These are phyloP conservation scores for Cladorhizidae sp. DNA, from an alignment of 37 sponge, comb jelly and placozoan species.

Conservation along the genomic window DNA sequence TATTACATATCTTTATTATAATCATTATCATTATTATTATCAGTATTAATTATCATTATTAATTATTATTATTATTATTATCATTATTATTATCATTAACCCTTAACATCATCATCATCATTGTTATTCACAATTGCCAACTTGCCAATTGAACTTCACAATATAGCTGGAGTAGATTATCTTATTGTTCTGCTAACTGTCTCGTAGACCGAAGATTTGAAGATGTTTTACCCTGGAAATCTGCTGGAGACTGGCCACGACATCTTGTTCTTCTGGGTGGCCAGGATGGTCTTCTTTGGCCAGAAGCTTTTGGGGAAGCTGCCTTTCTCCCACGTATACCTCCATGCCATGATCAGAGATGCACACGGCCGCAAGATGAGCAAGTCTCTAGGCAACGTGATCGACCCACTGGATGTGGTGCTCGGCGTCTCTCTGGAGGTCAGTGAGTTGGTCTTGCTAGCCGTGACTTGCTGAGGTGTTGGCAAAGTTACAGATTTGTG, in stretches of 20 bases:
- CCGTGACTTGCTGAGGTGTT: too few relatives aligned
- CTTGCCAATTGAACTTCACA: too few relatives aligned
- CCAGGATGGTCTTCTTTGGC: constrained; percentile 94
- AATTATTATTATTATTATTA: too few relatives aligned
- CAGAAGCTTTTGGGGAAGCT: constrained; percentile 89
- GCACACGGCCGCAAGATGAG: constrained; percentile 99
- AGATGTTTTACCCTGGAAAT: constrained; percentile 82
- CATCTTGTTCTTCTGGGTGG: constrained; percentile 99
- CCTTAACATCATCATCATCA: too few relatives aligned
- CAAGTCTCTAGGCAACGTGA: constrained; percentile 96
- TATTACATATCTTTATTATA: too few relatives aligned
- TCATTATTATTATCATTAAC: too few relatives aligned
- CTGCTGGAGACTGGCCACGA: constrained; percentile 99
- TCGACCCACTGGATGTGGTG: constrained; percentile 93
- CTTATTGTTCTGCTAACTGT: too few relatives aligned
- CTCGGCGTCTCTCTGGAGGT: constrained; percentile 90
- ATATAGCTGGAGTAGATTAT: too few relatives aligned
- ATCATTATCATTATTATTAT: too few relatives aligned
- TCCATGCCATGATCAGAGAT: constrained; percentile 97
- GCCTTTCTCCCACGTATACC: constrained; percentile 93
- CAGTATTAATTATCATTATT: too few relatives aligned
- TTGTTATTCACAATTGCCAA: too few relatives aligned
- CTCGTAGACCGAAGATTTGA: constrained; percentile 77
- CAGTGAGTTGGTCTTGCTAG: not conserved
- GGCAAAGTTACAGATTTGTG: too few relatives aligned